phyloP scores from a whole-genome alignment of 2,888 invertebrate genomes.

The Catonia carolina region DNA sequence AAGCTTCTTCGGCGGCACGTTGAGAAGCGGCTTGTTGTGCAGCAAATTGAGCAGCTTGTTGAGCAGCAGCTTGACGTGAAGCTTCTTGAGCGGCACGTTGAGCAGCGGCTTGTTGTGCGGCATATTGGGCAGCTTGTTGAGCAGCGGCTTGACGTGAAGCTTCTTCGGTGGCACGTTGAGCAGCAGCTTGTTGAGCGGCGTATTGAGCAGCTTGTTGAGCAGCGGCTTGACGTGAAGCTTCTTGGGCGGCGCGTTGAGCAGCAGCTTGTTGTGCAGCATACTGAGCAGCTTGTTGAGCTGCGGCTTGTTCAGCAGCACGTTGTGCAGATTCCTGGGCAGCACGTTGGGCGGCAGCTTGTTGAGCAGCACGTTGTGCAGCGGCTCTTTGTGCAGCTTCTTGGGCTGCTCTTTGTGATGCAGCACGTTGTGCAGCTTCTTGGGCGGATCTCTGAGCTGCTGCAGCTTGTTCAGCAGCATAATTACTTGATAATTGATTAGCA shows the following conservation, averaged over 20 bases:
- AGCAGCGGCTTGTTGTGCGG: not conserved
- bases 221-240: conserved; percentile 36
- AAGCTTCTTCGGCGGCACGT: too few relatives aligned
- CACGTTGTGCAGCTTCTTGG: too few relatives aligned
- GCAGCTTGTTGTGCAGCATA: too few relatives aligned
- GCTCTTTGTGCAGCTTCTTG: not conserved
- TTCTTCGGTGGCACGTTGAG: conserved; percentile 30
- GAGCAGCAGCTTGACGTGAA: too few relatives aligned
- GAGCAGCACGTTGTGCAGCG: not conserved
- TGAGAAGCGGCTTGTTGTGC: conserved; percentile 39
- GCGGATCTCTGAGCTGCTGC: too few relatives aligned
- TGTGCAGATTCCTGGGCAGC: not conserved
- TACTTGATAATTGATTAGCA: too few relatives aligned
- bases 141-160: not conserved
- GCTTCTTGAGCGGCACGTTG: too few relatives aligned
- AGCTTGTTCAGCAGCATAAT: too few relatives aligned
- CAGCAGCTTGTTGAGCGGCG: conserved; percentile 32
- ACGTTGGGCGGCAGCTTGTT: not conserved
- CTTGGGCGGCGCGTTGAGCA: too few relatives aligned
- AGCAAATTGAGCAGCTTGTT: too few relatives aligned
- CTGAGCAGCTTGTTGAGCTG: too few relatives aligned
- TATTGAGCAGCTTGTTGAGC: conserved; percentile 35
- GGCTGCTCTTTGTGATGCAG: not conserved
- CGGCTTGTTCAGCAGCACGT: not conserved
- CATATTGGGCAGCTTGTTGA: not conserved